Evolutionary conservation across 2,888 invertebrate genomes (phyloP), one percentile per base, ranked within the genome.

Genomic region (Amphipoea oculea): DNA sequence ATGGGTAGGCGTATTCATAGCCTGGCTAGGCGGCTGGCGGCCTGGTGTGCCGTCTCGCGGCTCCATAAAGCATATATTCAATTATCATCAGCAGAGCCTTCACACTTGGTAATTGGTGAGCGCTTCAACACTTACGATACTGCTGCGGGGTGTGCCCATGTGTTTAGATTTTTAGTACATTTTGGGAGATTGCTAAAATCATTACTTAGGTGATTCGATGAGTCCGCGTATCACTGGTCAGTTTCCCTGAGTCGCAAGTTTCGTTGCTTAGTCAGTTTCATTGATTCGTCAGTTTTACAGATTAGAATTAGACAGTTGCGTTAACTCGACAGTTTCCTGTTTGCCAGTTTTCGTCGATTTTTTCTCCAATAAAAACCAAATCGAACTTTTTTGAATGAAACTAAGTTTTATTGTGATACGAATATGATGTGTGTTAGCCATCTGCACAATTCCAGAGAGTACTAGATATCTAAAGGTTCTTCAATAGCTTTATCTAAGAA

Each of bases 91-190:
- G 88, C 86, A 89, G 89, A 90, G 91, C 94, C 94, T 94, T 95
- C 95, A 93, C 94, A 94, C 94, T 88, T 91, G 88, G 94, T 96
- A 96, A 96, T 96, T 96, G 96, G 95, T 93, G 90, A 92, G 93
- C 88, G 92, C 92, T 91, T 94, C 94, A 92, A 91, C 94, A 94
- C 93, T 93, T 90, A 91, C 90, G 85, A 85, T 86, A 83, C 76
- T 71, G 45, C 74, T 54, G 54, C 91, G 86, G 75, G 78, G 86
- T 80, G 77, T 81, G 90, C 14, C 54, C 88, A 92, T 85, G 71
- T 68, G 36, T 87, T 80, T 2, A 23, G 11, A 23, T 36, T 36
- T 54, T 63, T 63, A 17, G 62, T 63, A 29, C 62, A 5, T 9
- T 62, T n/a, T 57, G 2, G 2, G 9, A 36, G 0, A 48, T 36